Conservation (phyloP, 2,797 vertebrate genomes). For the Amniataba percoides region DNA sequence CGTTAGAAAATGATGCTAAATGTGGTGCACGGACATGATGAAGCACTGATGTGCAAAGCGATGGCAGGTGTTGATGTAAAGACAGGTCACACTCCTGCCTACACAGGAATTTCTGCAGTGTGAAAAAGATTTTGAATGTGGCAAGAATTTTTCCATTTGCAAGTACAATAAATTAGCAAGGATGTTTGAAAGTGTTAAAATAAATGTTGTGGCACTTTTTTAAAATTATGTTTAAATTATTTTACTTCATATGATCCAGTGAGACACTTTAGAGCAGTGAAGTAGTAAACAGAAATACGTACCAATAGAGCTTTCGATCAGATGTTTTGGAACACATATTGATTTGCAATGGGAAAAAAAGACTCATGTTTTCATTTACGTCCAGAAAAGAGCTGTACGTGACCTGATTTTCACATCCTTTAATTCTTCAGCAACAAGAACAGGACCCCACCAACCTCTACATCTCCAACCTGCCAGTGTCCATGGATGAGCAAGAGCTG, state of each 20-base stretch:
- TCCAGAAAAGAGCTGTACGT: not conserved
- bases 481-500: conserved; percentile 96
- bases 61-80: conserved; percentile 43
- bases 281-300: not conserved
- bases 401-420: not conserved
- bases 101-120: conserved; percentile 30
- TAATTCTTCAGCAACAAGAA: conserved; percentile 92
- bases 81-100: conserved; percentile 41
- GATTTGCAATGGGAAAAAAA: not conserved
- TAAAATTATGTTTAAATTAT: not conserved
- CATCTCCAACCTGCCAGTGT: conserved; percentile 95
- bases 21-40: conserved; percentile 5
- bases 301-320: not conserved
- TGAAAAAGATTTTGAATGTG: conserved; percentile 24
- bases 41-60: conserved; percentile 33
- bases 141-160: conserved; percentile 27
- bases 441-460: conserved; percentile 98
- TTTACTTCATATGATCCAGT: not conserved
- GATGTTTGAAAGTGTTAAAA: conserved; percentile 17
- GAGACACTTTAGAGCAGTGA: not conserved
- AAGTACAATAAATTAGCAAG: conserved; percentile 19
- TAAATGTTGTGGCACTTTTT: conserved; percentile 4
- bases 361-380: not conserved
- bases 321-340: not conserved
- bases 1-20: conserved; percentile 25